phyloP scores from a whole-genome alignment of 2,797 vertebrate species.

The Arnoldichthys spilopterus region DNA sequence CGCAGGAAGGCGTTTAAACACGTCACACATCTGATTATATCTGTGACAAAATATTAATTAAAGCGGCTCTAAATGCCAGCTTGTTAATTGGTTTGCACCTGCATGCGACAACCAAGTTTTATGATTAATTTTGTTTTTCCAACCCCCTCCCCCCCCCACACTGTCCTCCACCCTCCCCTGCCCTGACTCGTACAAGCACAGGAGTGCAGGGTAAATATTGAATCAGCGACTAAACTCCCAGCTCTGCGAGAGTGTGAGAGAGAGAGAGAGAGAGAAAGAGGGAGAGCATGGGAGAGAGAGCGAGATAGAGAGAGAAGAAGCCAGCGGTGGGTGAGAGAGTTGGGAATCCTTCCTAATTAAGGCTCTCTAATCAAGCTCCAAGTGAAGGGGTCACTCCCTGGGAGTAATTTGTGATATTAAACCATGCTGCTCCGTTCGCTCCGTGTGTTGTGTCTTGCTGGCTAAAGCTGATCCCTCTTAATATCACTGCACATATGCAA shows the following conservation, averaged over 20 bases:
- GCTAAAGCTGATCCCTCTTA: slow-evolving; percentile 98
- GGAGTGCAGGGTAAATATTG: slow-evolving; percentile 99
- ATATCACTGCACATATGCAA: slow-evolving; percentile 99
- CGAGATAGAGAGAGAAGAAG: slow-evolving; percentile 75
- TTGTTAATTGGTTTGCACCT: slow-evolving; percentile 98
- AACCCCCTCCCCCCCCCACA: slow-evolving; percentile 64
- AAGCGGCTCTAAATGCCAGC: slow-evolving; percentile 92
- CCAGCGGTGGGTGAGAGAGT: slow-evolving; percentile 76
- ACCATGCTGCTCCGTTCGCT: slow-evolving; percentile 78
- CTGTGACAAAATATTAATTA: slow-evolving; percentile 92
- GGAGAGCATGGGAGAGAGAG: too few relatives aligned
- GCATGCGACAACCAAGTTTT: slow-evolving; percentile 86
- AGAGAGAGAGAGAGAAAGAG: slow-evolving; percentile 79
- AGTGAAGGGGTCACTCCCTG: slow-evolving; percentile 93
- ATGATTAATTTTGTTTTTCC: slow-evolving; percentile 78
- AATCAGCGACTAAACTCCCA: slow-evolving; percentile 92
- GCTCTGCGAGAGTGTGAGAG: slow-evolving; percentile 74
- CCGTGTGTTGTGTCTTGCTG: slow-evolving; percentile 95
- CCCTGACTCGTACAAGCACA: slow-evolving; percentile 89
- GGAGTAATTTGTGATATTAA: slow-evolving; percentile 99
- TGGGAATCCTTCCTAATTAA: slow-evolving; percentile 97
- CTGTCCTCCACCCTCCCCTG: slow-evolving; percentile 74
- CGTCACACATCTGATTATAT: slow-evolving; percentile 88
- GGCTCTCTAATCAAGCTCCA: slow-evolving; percentile 95
- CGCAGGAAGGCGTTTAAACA: slow-evolving; percentile 89